A percentile compares a stretch with the other conserved stretches of the same genome.
Evolutionary conservation across 2,888 invertebrate species (phyloP).

Genomic region (Sinohyriopsis cumingii): DNA sequence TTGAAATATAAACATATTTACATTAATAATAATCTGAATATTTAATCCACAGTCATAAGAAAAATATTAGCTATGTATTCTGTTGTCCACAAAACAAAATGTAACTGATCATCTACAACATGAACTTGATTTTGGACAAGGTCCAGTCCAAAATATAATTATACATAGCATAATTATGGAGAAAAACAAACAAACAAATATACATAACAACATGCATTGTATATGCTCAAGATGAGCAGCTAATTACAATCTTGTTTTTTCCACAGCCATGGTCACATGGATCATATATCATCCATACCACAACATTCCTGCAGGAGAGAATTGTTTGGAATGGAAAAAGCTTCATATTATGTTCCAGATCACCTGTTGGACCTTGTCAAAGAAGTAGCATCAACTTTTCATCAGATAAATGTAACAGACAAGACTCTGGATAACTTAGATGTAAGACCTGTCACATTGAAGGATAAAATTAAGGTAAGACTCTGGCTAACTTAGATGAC

Average conservation of each 20-base stretch:
- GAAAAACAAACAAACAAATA: no score
- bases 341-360: slow-evolving; percentile 59
- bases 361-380: slow-evolving; percentile 51
- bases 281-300: slow-evolving; percentile 60
- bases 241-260: not conserved
- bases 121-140: no score
- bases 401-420: slow-evolving; percentile 45
- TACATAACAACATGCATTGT: no score
- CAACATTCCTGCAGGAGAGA: slow-evolving; percentile 60
- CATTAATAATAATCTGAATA: no score
- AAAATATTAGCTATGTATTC: no score
- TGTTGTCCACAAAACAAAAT: no score
- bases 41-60: no score
- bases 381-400: slow-evolving; percentile 36
- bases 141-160: no score
- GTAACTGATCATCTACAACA: no score
- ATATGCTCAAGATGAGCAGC: no score
- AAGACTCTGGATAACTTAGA: slow-evolving; percentile 36
- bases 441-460: slow-evolving; percentile 38
- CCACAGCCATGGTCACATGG: slow-evolving; percentile 67
- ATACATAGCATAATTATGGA: no score
- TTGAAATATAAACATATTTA: no score
- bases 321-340: slow-evolving; percentile 47
- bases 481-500: not conserved
- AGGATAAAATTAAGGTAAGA: slow-evolving; percentile 50